Evolutionary conservation across 1,140 invertebrate species (phyloP).

Genomic region (Ceratina japonica): DNA sequence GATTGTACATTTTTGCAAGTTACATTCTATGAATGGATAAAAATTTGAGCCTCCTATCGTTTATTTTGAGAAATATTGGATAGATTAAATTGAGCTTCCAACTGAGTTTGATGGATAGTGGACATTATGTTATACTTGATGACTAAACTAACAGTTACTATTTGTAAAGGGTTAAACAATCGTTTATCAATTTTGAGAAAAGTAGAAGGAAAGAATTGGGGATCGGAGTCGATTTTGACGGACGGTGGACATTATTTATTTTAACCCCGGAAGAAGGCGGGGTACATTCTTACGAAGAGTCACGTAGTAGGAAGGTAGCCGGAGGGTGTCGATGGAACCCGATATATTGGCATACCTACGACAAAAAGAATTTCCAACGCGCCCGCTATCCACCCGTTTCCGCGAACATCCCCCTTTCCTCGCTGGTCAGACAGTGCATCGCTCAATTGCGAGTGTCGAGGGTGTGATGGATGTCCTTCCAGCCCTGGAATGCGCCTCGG

Average conservation of each 20-base stretch:
- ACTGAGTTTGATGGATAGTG: too few relatives aligned
- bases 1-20: too few relatives aligned
- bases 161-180: too few relatives aligned
- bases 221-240: slow-evolving; percentile 61
- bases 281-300: slow-evolving; percentile 74
- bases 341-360: slow-evolving; percentile 79
- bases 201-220: slow-evolving; percentile 33
- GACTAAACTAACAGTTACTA: too few relatives aligned
- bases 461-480: slow-evolving; percentile 77
- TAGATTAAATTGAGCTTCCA: too few relatives aligned
- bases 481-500: slow-evolving; percentile 71
- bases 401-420: slow-evolving; percentile 51
- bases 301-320: slow-evolving; percentile 71
- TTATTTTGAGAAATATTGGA: too few relatives aligned
- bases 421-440: slow-evolving; percentile 68
- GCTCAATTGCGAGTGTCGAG: slow-evolving; percentile 74
- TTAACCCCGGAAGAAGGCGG: slow-evolving; percentile 55
- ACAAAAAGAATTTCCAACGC: slow-evolving; percentile 77
- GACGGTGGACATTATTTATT: slow-evolving; percentile 71
- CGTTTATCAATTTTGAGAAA: neutral
- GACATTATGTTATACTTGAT: too few relatives aligned
- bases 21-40: too few relatives aligned
- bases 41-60: too few relatives aligned
- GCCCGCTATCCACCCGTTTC: slow-evolving; percentile 41
- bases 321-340: slow-evolving; percentile 70